Percentiles rank a stretch among this genome's conserved stretches.
Conservation (phyloP, 2,888 invertebrate species). For the Phengaris alcon region DNA sequence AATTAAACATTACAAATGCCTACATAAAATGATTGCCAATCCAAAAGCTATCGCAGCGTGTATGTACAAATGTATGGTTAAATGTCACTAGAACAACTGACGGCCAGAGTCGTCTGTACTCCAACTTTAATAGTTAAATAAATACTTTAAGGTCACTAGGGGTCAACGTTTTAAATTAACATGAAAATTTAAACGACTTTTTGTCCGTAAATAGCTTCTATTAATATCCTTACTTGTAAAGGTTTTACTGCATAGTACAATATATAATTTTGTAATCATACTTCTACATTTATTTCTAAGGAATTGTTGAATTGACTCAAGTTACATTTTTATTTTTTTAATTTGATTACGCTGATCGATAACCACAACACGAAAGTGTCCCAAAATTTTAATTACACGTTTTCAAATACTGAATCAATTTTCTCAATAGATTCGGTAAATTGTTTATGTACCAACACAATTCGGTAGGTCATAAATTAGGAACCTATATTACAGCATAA, state of each 20-base stretch:
- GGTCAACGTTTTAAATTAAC: constrained; percentile 12
- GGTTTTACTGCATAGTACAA: not conserved
- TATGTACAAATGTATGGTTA: constrained; percentile 19
- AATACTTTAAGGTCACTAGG: constrained; percentile 11
- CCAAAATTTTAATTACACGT: too few species aligned
- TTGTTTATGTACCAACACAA: not conserved
- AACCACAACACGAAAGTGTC: too few species aligned
- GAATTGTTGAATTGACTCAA: not conserved
- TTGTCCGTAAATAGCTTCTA: not conserved
- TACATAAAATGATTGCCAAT: constrained; percentile 23
- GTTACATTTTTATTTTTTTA: too few species aligned
- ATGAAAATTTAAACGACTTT: constrained; percentile 4
- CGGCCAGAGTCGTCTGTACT: not conserved
- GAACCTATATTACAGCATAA: not conserved
- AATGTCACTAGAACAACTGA: constrained; percentile 24
- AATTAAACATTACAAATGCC: constrained; percentile 25
- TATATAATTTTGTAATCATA: not conserved
- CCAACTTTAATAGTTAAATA: constrained; percentile 1
- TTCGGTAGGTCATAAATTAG: not conserved
- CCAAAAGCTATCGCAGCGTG: not conserved
- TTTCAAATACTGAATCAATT: too few species aligned
- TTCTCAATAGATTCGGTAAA: too few species aligned
- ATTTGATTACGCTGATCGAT: too few species aligned
- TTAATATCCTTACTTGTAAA: not conserved
- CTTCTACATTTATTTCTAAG: not conserved